Base-by-base conservation (phyloP, 2,888 invertebrate species). In the Trachelus troglodyta region DNA sequence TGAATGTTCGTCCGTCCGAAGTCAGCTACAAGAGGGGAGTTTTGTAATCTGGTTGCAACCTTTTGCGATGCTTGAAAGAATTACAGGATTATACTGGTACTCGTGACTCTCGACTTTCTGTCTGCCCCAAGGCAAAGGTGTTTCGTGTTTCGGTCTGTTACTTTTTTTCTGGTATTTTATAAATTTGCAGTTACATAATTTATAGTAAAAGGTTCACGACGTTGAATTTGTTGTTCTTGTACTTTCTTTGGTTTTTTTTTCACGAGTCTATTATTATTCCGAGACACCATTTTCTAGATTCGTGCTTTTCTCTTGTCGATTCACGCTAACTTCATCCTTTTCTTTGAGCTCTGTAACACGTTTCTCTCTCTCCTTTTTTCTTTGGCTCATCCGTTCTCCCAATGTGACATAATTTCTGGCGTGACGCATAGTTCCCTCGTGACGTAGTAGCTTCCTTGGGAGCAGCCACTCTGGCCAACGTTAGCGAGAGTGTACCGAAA, bases 401-500 rank as follows among this genome's bases (percentile, higher is more conserved):
- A 35, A 56, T 71, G n/a, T 30, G 76, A 73, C 34, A 56, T 69
- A 71, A 71, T 71, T 30, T 79, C 79, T 79, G 75, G 77, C 75
- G 68, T 76, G 71, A 71, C 76, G 74, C 77, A 75, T 76, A 56
- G 76, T 77, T 69, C 75, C 78, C 30, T 23, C 30, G 33, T 34
- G 79, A 80, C 69, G 69, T 74, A 30, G 40, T 35, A 30, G 40
- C n/a, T 74, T 30, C 56, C 30, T 40, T 34, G 40, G 23, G 23
- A 56, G 23, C 40, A 56, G 40, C 40, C 23, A 56, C 40, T 56
- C 40, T 23, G 40, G 40, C 40, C 40, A 56, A 56, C 40, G 40
- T 23, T 56, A 56, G 40, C 40, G 40, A 56, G 40, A 23, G 6
- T 76, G 76, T 79, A 83, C 84, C 79, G 83, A 84, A 84, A 84